Evolutionary conservation across 2,113 vertebrate genomes (phyloP).

Genomic region (Esox niger): DNA sequence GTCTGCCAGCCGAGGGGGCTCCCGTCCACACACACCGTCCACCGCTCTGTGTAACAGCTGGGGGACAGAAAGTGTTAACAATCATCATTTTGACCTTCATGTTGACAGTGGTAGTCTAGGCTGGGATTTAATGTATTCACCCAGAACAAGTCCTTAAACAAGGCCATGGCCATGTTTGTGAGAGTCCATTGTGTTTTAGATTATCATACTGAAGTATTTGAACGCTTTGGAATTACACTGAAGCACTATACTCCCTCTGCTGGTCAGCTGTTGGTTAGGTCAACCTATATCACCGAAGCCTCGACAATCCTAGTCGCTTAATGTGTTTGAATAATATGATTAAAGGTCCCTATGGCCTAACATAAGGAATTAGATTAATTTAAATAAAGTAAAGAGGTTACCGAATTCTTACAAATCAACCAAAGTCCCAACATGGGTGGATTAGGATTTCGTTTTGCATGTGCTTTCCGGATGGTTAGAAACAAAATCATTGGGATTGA

Average conservation of each 20-base stretch:
- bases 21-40: slow-evolving; percentile 85
- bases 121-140: not conserved
- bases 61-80: slow-evolving; percentile 7
- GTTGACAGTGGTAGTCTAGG: not conserved
- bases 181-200: not conserved
- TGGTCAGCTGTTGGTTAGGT: not conserved
- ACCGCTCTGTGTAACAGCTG: slow-evolving; percentile 87
- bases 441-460: too few species aligned
- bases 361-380: too few species aligned
- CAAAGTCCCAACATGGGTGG: too few species aligned
- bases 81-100: not conserved
- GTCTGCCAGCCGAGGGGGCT: slow-evolving; percentile 74
- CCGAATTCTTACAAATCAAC: too few species aligned
- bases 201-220: not conserved
- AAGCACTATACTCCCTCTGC: not conserved
- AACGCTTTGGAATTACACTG: not conserved
- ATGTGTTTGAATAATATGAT: too few species aligned
- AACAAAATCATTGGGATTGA: too few species aligned
- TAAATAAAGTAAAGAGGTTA: too few species aligned
- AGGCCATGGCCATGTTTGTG: not conserved
- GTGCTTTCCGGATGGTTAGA: too few species aligned
- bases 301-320: too few species aligned
- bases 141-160: too few species aligned
- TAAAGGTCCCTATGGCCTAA: too few species aligned
- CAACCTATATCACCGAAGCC: too few species aligned